A percentile compares a stretch with the other conserved stretches of the same genome.
Conservation (phyloP, 2,797 vertebrate genomes). For the Tokudaia muenninki region DNA sequence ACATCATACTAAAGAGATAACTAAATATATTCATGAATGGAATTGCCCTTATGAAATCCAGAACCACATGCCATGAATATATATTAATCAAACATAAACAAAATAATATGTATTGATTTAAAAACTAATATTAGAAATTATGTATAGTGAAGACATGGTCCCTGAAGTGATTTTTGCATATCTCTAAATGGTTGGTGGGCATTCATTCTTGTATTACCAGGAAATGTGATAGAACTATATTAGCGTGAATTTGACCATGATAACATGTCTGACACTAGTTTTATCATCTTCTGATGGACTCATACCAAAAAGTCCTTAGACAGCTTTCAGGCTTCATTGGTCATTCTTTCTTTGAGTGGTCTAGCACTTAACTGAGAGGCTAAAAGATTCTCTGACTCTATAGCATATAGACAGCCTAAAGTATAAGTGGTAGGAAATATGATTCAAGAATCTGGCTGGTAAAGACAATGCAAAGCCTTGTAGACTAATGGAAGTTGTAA, state of each 20-base stretch:
- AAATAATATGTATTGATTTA: background rate
- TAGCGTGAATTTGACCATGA: constrained; percentile 6
- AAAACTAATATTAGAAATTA: background rate
- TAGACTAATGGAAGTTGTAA: background rate
- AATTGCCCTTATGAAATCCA: background rate
- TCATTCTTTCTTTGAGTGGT: background rate
- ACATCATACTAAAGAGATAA: background rate
- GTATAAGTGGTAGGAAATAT: background rate
- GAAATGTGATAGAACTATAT: background rate
- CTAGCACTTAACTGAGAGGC: background rate
- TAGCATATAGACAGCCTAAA: background rate
- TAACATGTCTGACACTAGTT: background rate
- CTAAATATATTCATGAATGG: background rate
- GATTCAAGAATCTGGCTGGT: background rate
- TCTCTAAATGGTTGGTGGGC: background rate
- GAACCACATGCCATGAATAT: background rate
- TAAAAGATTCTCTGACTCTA: background rate
- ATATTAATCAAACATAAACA: background rate
- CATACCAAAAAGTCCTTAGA: background rate
- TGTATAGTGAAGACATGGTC: background rate
- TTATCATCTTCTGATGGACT: background rate
- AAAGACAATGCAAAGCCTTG: background rate
- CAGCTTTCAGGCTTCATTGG: background rate
- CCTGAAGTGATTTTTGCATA: background rate
- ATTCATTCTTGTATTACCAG: background rate